Percentiles rank a stretch among this genome's conserved stretches.
Evolutionary conservation across 1,140 invertebrate genomes (phyloP).

Genomic region (Andrena cerasifolii): DNA sequence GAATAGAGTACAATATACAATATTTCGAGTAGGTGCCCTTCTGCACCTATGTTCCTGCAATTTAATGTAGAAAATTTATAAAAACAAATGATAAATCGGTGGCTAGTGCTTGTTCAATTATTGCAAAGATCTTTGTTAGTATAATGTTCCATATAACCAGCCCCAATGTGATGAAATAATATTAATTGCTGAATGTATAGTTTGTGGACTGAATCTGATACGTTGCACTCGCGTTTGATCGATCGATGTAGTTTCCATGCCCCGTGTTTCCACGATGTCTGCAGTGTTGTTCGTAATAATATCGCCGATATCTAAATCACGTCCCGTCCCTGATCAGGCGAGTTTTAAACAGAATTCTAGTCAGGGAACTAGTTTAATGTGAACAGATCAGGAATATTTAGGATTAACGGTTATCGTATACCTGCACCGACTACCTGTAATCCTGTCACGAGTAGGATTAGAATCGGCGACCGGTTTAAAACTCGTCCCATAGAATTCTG

Average conservation of each 20-base stretch:
- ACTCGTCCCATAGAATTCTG: constrained; percentile 13
- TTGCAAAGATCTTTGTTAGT: too few species aligned
- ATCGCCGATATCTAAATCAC: neutral
- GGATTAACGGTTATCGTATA: constrained; percentile 32
- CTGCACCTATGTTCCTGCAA: too few species aligned
- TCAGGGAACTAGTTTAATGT: neutral
- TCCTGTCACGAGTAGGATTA: neutral
- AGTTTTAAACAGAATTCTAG: neutral
- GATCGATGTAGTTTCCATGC: neutral
- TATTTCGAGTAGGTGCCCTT: too few species aligned
- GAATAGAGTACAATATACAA: neutral
- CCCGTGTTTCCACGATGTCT: too few species aligned
- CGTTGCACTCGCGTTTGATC: neutral
- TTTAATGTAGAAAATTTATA: too few species aligned
- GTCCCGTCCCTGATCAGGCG: neutral
- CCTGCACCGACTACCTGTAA: neutral
- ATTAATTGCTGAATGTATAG: neutral
- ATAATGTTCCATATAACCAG: too few species aligned
- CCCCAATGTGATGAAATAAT: neutral
- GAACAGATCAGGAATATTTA: constrained; percentile 10
- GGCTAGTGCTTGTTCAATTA: too few species aligned
- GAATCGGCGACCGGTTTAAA: constrained; percentile 18
- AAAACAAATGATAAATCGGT: too few species aligned
- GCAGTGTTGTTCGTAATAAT: too few species aligned
- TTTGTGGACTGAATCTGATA: neutral